A percentile compares a stretch with the other conserved stretches of the same genome.
These are phyloP conservation scores for Eutolmus rufibarbis DNA, from an alignment of 2,888 invertebrate genomes.

Conservation along the genomic window DNA sequence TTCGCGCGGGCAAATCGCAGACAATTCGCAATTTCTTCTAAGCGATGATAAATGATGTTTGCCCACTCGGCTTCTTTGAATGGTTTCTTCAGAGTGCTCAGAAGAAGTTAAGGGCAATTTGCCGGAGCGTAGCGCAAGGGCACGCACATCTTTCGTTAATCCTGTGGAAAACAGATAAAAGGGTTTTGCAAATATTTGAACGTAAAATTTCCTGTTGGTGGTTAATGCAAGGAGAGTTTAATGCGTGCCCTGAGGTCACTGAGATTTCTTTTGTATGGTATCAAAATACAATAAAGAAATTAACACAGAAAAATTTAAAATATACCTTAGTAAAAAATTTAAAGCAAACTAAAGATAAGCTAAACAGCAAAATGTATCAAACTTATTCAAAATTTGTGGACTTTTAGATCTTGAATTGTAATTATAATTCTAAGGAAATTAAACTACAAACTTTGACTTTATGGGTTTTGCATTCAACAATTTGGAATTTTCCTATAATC, in stretches of 20 bases:
- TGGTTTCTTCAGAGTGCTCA: background rate
- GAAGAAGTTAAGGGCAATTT: background rate
- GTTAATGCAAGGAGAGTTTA: background rate
- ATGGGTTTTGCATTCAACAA: no score
- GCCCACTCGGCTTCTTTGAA: background rate
- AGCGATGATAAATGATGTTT: background rate
- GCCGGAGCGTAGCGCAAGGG: background rate
- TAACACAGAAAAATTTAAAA: no score
- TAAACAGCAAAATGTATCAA: no score
- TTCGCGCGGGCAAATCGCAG: background rate
- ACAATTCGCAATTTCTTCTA: background rate
- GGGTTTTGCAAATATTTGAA: conserved; percentile 14
- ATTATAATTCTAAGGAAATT: no score
- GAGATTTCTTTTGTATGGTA: background rate
- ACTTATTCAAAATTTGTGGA: no score
- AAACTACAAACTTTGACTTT: no score
- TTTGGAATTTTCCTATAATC: no score
- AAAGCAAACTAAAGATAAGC: no score
- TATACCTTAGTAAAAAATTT: no score
- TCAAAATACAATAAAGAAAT: no score
- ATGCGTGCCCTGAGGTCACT: background rate
- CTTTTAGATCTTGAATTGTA: no score
- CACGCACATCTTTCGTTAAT: background rate
- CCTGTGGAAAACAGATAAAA: background rate
- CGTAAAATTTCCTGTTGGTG: background rate